Percentiles rank a stretch among this genome's conserved stretches.
These are phyloP conservation scores for Lepidothrix coronata DNA, from an alignment of 2,113 vertebrate genomes.

Conservation along the genomic window DNA sequence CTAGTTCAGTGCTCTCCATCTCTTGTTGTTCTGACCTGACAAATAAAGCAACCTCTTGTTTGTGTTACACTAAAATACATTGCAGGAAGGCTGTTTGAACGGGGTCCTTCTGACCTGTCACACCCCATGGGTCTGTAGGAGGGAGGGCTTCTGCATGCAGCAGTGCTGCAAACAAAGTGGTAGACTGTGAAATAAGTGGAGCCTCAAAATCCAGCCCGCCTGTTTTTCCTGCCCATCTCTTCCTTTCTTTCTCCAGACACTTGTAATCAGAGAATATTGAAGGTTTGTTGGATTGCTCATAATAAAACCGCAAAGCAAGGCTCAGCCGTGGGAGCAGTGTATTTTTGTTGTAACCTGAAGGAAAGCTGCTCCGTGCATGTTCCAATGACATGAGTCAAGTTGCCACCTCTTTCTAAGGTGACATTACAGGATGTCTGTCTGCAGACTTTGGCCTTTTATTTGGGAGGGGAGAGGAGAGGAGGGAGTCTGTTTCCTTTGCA, in stretches of 20 bases:
- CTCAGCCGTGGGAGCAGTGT: neutral
- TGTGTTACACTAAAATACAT: neutral
- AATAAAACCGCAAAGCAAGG: neutral
- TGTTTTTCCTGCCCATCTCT: neutral
- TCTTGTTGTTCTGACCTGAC: neutral
- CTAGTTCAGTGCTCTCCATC: neutral
- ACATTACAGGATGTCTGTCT: constrained; percentile 12
- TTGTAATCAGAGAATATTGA: neutral
- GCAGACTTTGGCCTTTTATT: neutral
- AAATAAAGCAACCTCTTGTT: neutral
- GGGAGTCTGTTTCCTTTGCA: constrained; percentile 26
- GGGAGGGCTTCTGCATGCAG: neutral
- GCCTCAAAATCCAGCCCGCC: neutral
- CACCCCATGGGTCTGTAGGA: fast-evolving
- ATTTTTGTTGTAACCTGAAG: neutral
- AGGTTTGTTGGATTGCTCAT: neutral
- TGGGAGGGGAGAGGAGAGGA: neutral
- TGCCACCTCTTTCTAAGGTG: neutral
- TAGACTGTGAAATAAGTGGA: neutral
- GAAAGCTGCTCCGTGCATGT: neutral
- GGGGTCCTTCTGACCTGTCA: neutral
- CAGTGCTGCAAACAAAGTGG: neutral
- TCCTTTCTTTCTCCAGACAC: neutral
- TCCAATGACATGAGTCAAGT: neutral
- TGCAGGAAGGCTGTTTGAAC: neutral